A percentile compares a stretch with the other conserved stretches of the same genome.
These are phyloP conservation scores for Malurus alboscapulatus DNA, from an alignment of 2,113 vertebrate genomes.

Conservation along the genomic window DNA sequence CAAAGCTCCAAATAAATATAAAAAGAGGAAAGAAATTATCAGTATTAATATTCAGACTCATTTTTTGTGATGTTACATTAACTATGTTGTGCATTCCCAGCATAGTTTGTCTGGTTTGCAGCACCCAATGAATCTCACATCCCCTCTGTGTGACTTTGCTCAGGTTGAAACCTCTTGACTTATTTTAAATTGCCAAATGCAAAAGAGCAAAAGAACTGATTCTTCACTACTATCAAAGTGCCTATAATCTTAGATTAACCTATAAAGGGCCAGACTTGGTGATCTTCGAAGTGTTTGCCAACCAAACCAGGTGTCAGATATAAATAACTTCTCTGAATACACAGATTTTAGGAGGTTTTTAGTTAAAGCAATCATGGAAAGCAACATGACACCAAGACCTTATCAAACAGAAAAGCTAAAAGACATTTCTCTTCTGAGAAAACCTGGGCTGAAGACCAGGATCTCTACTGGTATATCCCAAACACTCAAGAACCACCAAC, in stretches of 20 bases:
- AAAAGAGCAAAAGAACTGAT: background rate
- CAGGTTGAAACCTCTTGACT: background rate
- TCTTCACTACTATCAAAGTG: background rate
- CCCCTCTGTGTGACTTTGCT: accelerated
- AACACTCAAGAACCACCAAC: background rate
- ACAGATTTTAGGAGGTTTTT: background rate
- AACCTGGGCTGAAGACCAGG: background rate
- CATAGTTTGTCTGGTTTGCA: background rate
- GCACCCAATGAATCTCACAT: background rate
- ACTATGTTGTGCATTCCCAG: background rate
- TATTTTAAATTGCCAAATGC: background rate
- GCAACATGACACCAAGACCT: background rate
- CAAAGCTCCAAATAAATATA: background rate
- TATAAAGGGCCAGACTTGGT: background rate
- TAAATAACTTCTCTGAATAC: background rate
- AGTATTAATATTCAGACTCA: background rate
- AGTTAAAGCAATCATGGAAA: background rate
- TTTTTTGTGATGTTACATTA: background rate
- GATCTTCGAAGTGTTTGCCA: background rate
- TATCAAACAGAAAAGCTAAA: background rate
- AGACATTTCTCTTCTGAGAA: background rate
- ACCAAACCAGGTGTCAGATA: background rate
- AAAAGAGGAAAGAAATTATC: background rate
- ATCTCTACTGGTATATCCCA: background rate
- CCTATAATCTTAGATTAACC: background rate